phyloP scores from a whole-genome alignment of 2,888 invertebrate genomes.

The Aphodius granarius region DNA sequence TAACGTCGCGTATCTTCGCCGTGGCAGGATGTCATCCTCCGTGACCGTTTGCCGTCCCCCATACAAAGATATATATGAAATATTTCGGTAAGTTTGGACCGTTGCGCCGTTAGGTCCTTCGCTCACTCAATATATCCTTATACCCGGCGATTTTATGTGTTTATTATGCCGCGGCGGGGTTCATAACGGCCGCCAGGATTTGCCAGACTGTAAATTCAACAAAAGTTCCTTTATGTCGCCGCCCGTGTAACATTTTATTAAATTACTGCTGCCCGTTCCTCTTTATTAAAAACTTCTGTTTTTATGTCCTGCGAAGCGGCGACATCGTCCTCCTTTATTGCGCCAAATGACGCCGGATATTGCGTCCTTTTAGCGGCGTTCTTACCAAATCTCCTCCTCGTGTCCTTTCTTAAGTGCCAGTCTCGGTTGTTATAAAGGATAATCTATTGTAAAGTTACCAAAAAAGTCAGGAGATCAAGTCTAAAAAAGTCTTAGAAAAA shows the following conservation, averaged over 20 bases:
- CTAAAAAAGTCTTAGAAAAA: no score
- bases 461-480: no score
- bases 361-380: background rate
- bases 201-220: conserved; percentile 51
- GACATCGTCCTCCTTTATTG: background rate
- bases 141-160: conserved; percentile 56
- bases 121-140: conserved; percentile 56
- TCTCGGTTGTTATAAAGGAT: background rate
- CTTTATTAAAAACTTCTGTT: conserved; percentile 20
- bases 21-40: background rate
- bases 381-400: background rate
- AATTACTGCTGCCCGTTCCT: conserved; percentile 33
- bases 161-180: conserved; percentile 55
- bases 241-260: conserved; percentile 41
- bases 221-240: conserved; percentile 41
- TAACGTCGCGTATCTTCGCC: conserved; percentile 8
- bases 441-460: background rate
- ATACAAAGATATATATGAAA: conserved; percentile 55
- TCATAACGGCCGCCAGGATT: conserved; percentile 52
- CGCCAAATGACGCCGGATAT: conserved; percentile 13
- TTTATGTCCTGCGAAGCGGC: conserved; percentile 3
- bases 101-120: conserved; percentile 39
- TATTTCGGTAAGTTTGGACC: conserved; percentile 50
- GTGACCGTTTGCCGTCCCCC: conserved; percentile 46
- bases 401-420: background rate